phyloP scores from a whole-genome alignment of 2,797 vertebrate genomes.

The Coregonus suidteri region DNA sequence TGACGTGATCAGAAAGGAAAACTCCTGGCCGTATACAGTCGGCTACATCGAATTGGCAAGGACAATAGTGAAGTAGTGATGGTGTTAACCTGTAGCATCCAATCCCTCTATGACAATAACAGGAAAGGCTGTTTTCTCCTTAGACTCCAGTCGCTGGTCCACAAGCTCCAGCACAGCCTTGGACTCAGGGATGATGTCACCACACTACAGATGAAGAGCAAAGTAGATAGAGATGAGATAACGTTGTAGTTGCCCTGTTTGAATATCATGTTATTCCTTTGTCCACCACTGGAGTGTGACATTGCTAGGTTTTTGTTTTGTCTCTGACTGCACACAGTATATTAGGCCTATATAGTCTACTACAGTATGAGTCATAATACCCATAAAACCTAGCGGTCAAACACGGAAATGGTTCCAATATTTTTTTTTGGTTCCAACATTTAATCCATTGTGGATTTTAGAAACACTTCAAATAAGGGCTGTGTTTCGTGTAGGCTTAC shows the following conservation, averaged over 20 bases:
- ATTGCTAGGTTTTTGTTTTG: slow-evolving; percentile 3
- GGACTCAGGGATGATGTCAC: slow-evolving; percentile 83
- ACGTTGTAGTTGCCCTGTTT: not conserved
- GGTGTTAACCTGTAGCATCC: slow-evolving; percentile 89
- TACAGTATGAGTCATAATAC: too few relatives aligned
- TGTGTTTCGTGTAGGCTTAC: too few relatives aligned
- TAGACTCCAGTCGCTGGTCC: slow-evolving; percentile 62
- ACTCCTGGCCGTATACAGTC: not conserved
- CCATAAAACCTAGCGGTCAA: too few relatives aligned
- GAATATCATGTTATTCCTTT: slow-evolving; percentile 22
- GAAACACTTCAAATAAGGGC: too few relatives aligned
- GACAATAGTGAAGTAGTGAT: not conserved
- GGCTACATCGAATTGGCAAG: not conserved
- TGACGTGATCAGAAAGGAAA: not conserved
- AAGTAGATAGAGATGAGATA: slow-evolving; percentile 15
- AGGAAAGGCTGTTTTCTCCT: slow-evolving; percentile 76
- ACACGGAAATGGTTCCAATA: too few relatives aligned
- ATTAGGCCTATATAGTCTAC: not conserved
- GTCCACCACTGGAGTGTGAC: slow-evolving; percentile 27
- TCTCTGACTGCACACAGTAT: not conserved
- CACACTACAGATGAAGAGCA: slow-evolving; percentile 73
- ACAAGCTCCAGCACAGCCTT: slow-evolving; percentile 75
- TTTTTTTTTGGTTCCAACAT: too few relatives aligned
- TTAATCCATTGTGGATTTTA: too few relatives aligned
- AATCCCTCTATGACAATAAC: slow-evolving; percentile 89